Percentiles rank a stretch among this genome's conserved stretches.
Evolutionary conservation across 2,888 invertebrate genomes (phyloP).

Genomic region (Eugnorisma glareosa): DNA sequence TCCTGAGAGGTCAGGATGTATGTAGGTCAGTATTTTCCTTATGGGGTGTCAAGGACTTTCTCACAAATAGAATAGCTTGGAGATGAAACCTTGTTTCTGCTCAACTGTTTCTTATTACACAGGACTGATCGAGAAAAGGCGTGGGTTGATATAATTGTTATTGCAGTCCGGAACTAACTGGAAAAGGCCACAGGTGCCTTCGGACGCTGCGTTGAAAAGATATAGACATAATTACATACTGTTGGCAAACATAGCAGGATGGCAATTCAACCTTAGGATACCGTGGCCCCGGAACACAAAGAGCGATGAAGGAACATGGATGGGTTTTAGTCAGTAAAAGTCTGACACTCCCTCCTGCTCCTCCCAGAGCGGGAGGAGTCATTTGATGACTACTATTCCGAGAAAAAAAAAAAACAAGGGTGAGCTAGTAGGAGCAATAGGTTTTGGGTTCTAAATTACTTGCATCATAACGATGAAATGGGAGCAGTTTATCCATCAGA

Average conservation of each 20-base stretch:
- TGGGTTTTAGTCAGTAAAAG: no score
- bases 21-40: constrained; percentile 62
- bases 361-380: no score
- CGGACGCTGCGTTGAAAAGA: constrained; percentile 16
- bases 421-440: no score
- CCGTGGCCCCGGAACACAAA: no score
- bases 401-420: no score
- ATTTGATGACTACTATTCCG: no score
- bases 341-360: no score
- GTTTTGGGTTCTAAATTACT: neutral
- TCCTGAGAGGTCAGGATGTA: constrained; percentile 50
- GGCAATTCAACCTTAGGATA: constrained; percentile 14
- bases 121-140: constrained; percentile 1
- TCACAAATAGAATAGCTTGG: constrained; percentile 31
- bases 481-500: neutral
- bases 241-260: constrained; percentile 30
- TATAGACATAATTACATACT: neutral
- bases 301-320: no score
- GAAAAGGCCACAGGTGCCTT: constrained; percentile 40
- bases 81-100: constrained; percentile 4
- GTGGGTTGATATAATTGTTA: constrained; percentile 43
- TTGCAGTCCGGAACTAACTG: constrained; percentile 27
- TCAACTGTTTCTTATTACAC: neutral
- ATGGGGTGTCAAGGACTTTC: constrained; percentile 56
- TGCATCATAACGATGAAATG: neutral